Conservation (phyloP, 53 echinoderm and acorn worm genomes). For the Paracentrotus lividus region DNA sequence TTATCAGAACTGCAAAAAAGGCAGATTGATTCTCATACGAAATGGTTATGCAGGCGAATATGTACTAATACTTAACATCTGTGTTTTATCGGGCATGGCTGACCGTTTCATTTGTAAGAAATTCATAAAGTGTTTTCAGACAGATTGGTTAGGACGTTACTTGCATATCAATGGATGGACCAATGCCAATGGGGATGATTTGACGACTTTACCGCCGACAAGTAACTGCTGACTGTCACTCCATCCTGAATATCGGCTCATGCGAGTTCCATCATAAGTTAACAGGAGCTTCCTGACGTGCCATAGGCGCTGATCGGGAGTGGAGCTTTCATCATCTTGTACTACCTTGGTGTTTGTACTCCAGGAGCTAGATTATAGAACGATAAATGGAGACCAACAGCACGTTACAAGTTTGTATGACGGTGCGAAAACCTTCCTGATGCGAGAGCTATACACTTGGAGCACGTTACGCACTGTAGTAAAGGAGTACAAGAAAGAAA, state of each 20-base stretch:
- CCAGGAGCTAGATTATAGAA: slow-evolving; percentile 70
- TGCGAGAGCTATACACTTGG: slow-evolving; percentile 67
- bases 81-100: no score
- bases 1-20: no score
- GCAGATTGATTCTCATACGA: no score
- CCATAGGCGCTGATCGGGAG: slow-evolving; percentile 66
- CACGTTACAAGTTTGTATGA: slow-evolving; percentile 69
- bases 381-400: slow-evolving; percentile 47
- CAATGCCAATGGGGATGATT: slow-evolving; percentile 72
- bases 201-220: slow-evolving; percentile 60
- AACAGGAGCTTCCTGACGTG: slow-evolving; percentile 71
- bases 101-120: no score
- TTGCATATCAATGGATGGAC: slow-evolving; percentile 74
- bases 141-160: no score
- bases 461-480: slow-evolving; percentile 49
- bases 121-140: no score
- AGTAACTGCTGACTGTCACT: slow-evolving; percentile 69
- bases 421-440: slow-evolving; percentile 71
- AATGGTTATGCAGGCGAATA: no score
- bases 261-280: slow-evolving; percentile 74
- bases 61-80: no score
- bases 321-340: slow-evolving; percentile 70
- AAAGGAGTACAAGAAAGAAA: slow-evolving; percentile 65
- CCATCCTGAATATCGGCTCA: slow-evolving; percentile 70
- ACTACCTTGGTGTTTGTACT: slow-evolving; percentile 66